Evolutionary conservation across 2,797 vertebrate species (phyloP).

Genomic region (Mus spretus): DNA sequence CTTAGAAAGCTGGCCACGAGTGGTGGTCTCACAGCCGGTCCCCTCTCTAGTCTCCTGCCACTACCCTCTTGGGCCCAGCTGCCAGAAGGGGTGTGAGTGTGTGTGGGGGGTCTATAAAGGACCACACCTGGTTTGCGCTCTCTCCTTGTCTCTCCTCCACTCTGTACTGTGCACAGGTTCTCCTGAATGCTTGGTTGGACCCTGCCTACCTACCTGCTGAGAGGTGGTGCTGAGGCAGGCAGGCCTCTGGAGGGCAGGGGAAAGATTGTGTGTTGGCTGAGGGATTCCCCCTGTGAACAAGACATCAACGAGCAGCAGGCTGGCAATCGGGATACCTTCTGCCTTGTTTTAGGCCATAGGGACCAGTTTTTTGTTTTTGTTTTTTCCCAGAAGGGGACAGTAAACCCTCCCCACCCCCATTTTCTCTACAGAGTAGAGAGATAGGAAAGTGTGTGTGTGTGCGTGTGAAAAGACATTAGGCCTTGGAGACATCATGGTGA

Average conservation of each 20-base stretch:
- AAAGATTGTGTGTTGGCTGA: neutral
- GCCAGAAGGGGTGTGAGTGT: slow-evolving; percentile 61
- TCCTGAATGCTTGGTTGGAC: neutral
- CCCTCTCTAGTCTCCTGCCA: slow-evolving; percentile 33
- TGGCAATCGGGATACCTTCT: slow-evolving; percentile 1
- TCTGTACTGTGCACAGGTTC: neutral
- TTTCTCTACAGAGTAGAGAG: neutral
- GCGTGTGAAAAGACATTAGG: neutral
- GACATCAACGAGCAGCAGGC: neutral
- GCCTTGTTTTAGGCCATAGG: neutral
- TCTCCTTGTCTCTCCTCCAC: neutral
- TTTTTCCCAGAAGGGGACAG: neutral
- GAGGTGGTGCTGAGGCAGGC: slow-evolving; percentile 35
- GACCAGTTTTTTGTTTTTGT: neutral
- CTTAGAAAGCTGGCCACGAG: slow-evolving; percentile 2
- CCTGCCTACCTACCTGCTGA: slow-evolving; percentile 1
- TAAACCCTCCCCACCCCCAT: neutral
- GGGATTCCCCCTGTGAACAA: neutral
- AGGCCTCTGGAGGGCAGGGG: neutral
- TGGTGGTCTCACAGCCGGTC: slow-evolving; percentile 47
- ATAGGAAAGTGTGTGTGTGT: neutral
- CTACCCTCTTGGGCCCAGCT: slow-evolving; percentile 53
- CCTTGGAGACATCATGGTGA: neutral
- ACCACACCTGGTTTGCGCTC: neutral
- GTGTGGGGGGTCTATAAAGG: neutral